Base-by-base conservation (phyloP, 2,113 vertebrate species). In the Sturnus vulgaris region DNA sequence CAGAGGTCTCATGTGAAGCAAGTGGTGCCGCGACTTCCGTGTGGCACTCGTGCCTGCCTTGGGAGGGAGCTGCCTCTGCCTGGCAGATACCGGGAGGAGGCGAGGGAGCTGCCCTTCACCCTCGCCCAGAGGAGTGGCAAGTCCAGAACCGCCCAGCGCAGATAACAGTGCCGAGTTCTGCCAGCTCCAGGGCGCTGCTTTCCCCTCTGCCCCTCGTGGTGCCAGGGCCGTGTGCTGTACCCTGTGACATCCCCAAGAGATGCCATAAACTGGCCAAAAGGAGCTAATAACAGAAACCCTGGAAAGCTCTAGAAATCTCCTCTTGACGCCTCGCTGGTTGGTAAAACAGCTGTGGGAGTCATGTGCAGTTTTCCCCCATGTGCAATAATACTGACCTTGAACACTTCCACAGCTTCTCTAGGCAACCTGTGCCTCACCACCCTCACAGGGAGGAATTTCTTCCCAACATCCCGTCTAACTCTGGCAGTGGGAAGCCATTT, bases 1-100 rank as follows among this genome's bases (percentile, higher is more conserved):
- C 82, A 19, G 71, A 86, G 60, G 66, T 88, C 59, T 75, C 56
- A 3, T 68, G 55, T 5, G 78, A 40, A 9, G 9, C 3, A 3
- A 64, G 46, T 5, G 2, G 52, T 0, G 75, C 37, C 2, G 8
- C 7, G 94, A 96, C 97, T 98, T 98, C 98, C 96, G 95, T 8
- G 52, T 96, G 83, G 50, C 85, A 13, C 91, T 61, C 28, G 25
- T 10, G 30, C 59, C 75, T 44, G 53, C 90, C 69, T 8, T 8
- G 85, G 78, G 65, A 94, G 87, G 95, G 88, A 93, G 87, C 94
- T 49, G 93, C 93, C 77, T 70, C 70, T 53, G 68, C 90, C 82
- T 81, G 56, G 93, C 80, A 65, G 86, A 53, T 56, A 92, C 5
- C 30, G 0, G 80, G 91, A 82, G 92, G 77, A 86, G 90, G 90